phyloP scores from a whole-genome alignment of 64 coral and sea anemone genomes.

The Dendrophyllia cribrosa region DNA sequence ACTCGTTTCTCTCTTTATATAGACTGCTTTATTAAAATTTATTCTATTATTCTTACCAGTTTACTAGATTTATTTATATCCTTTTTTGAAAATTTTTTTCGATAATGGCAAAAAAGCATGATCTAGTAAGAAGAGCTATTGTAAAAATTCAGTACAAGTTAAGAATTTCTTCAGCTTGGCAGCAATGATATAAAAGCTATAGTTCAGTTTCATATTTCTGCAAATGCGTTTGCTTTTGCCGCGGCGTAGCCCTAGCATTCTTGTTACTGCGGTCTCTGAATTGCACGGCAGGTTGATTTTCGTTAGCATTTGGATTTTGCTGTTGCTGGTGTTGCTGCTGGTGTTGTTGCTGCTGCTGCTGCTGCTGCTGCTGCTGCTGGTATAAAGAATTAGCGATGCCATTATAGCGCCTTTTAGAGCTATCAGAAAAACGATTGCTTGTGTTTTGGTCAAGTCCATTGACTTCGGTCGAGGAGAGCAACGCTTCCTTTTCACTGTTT shows the following conservation, averaged over 20 bases:
- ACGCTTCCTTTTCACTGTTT: constrained; percentile 32
- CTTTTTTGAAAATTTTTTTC: neutral
- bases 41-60: constrained; percentile 11
- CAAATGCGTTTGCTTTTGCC: neutral
- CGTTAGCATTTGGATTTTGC: neutral
- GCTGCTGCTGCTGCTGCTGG: neutral
- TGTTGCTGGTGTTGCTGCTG: constrained; percentile 1
- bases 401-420: neutral
- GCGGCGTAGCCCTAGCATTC: neutral
- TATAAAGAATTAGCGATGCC: neutral
- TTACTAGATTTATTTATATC: constrained; percentile 12
- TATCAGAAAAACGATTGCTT: neutral
- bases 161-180: neutral
- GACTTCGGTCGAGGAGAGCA: constrained; percentile 3
- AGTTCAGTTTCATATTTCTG: constrained; percentile 56
- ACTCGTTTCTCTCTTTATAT: neutral
- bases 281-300: neutral
- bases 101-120: constrained; percentile 11
- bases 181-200: constrained; percentile 59
- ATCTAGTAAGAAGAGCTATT: neutral
- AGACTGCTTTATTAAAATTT: constrained; percentile 36
- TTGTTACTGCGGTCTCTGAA: neutral
- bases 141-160: constrained; percentile 22
- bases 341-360: neutral
- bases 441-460: neutral